Percentiles rank a stretch among this genome's conserved stretches.
Conservation (phyloP, 1,140 invertebrate genomes). For the Cydia fagiglandana region DNA sequence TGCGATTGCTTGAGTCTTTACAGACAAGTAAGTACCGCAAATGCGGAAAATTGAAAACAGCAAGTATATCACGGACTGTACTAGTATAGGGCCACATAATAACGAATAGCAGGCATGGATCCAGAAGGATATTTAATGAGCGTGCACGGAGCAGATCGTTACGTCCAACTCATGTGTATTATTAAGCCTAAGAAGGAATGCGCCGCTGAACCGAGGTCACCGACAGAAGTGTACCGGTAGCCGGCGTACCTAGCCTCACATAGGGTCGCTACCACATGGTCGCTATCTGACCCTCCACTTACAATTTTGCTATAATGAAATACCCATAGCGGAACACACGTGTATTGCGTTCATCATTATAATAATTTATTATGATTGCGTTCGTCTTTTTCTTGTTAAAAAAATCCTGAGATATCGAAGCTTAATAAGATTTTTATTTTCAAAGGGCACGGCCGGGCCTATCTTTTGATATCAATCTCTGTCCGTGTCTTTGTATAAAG, state of each 20-base stretch:
- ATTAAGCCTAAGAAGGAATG: conserved; percentile 75
- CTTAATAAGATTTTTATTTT: conserved; percentile 27
- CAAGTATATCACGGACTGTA: conserved; percentile 35
- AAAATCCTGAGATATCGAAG: conserved; percentile 18
- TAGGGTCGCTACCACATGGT: conserved; percentile 46
- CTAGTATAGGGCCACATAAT: conserved; percentile 43
- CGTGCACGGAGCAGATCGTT: conserved; percentile 61
- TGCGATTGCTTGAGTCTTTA: not conserved
- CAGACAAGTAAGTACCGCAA: not conserved
- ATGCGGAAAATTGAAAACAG: conserved; percentile 32
- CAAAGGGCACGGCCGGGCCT: conserved; percentile 25
- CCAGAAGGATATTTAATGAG: conserved; percentile 65
- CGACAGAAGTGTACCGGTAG: conserved; percentile 57
- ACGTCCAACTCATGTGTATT: conserved; percentile 67
- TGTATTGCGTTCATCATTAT: conserved; percentile 5
- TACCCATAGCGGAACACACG: conserved; percentile 1
- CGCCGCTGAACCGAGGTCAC: conserved; percentile 62
- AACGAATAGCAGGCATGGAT: conserved; percentile 42
- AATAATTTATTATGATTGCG: conserved; percentile 30
- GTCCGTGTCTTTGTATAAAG: conserved; percentile 38
- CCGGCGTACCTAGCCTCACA: conserved; percentile 31
- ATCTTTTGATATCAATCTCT: conserved; percentile 35
- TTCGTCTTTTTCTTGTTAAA: conserved; percentile 23
- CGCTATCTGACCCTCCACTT: conserved; percentile 45
- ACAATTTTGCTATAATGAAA: conserved; percentile 36